Evolutionary conservation across 1,140 invertebrate species (phyloP), one percentile per base, ranked within the genome.

Genomic region (Thaumatotibia leucotreta): DNA sequence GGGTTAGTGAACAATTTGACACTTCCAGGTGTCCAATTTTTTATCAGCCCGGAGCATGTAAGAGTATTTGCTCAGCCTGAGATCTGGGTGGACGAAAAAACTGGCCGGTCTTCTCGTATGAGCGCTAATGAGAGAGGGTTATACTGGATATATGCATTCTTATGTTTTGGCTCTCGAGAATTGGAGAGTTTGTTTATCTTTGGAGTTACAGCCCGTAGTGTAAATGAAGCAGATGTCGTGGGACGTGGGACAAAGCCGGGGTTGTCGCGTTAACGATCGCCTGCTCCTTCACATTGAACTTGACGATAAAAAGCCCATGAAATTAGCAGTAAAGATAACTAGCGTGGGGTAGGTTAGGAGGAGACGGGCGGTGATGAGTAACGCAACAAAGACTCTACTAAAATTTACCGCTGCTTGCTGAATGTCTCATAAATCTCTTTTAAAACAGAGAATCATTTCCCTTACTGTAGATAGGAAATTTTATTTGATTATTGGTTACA

Each of bases 11-110:
- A 89, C 83, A 86, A 82, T 90, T 89, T 90, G 86, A 89, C 86
- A 90, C 88, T 86, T 89, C 85, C 86, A 90, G 88, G 88, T 90
- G 86, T 89, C 79, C 83, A 61, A 81, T 82, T 90, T 90, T 90
- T 90, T 90, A 84, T 82, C 64, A 72, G 24, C 67, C 50, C 77
- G 79, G 75, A 86, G 83, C 84, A 87, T 83, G 73, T 70, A 73
- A 80, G 74, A 72, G 75, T 86, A 80, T 89, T 87, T 89, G 73
- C 83, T 76, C 85, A 78, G 75, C 79, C 76, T 83, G 82, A 86
- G 86, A 90, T 89, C 86, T 90, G 86, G 86, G 78, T 77, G 77
- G 73, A 79, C 62, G 76, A 80, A 84, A 83, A 86, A 87, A 85
- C 79, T 68, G 72, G 72, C 79, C 81, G 82, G 80, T 87, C 85